Percentiles rank a stretch among this genome's conserved stretches.
Evolutionary conservation across 1,140 invertebrate species (phyloP).

Genomic region (Zaprionus gabonicus): DNA sequence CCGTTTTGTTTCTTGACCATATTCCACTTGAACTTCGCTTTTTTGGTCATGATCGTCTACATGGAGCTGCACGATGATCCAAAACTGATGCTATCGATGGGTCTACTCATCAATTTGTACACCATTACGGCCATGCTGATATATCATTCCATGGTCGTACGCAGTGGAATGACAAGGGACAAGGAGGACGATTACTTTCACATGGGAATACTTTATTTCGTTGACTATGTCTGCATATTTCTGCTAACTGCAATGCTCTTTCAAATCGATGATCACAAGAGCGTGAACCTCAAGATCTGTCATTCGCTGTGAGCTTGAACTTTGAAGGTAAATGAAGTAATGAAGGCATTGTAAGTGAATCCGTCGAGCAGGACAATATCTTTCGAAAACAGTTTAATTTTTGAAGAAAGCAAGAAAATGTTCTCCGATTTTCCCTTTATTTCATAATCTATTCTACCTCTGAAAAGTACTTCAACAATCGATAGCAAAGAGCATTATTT

Average conservation of each 20-base stretch:
- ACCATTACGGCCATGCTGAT: neutral
- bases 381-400: too few species aligned
- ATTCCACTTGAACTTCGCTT: neutral
- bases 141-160: constrained; percentile 4
- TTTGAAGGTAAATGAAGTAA: too few species aligned
- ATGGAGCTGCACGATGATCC: neutral
- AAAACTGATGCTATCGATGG: neutral
- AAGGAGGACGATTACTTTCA: neutral
- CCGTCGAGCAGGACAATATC: too few species aligned
- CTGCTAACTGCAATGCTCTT: neutral
- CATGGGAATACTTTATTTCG: constrained; percentile 8
- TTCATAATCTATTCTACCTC: neutral
- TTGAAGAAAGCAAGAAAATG: too few species aligned
- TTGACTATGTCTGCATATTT: constrained; percentile 8
- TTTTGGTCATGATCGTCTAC: neutral
- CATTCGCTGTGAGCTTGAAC: too few species aligned
- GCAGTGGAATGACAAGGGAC: neutral
- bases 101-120: neutral
- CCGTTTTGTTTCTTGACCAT: constrained; percentile 11
- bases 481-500: neutral
- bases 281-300: neutral
- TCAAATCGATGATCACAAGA: neutral
- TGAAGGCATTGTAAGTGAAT: too few species aligned
- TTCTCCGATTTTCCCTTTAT: too few species aligned
- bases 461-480: constrained; percentile 4